Conservation (phyloP, 1,140 invertebrate species). For the Camponotus floridanus region DNA sequence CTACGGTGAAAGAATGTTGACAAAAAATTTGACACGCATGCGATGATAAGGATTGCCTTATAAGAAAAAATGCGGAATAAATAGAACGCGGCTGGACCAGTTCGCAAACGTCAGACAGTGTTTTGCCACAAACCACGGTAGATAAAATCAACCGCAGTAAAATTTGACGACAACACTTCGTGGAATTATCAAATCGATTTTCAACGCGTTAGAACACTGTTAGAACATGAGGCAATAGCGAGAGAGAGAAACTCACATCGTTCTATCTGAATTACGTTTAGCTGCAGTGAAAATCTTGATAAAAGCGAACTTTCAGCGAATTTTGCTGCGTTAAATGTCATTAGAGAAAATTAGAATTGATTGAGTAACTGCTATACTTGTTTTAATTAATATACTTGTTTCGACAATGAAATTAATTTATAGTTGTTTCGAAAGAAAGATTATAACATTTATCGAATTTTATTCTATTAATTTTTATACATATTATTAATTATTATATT, state of each 20-base stretch:
- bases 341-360: background rate
- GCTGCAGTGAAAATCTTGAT: background rate
- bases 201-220: conserved; percentile 4
- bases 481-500: background rate
- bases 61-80: background rate
- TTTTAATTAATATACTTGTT: background rate
- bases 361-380: background rate
- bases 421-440: background rate
- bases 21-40: conserved; percentile 27
- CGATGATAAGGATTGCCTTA: conserved; percentile 1
- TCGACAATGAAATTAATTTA: conserved; percentile 11
- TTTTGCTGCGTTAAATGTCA: background rate
- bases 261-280: conserved; percentile 21
- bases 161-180: background rate
- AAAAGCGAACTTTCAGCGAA: background rate
- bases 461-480: background rate
- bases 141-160: conserved; percentile 43
- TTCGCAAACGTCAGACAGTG: background rate
- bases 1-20: conserved; percentile 1
- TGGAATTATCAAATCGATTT: conserved; percentile 47
- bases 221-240: background rate
- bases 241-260: conserved; percentile 24
- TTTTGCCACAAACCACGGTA: conserved; percentile 26
- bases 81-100: background rate
- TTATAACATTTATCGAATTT: background rate